Conservation (phyloP, 2,113 vertebrate genomes). For the Turnix velox region DNA sequence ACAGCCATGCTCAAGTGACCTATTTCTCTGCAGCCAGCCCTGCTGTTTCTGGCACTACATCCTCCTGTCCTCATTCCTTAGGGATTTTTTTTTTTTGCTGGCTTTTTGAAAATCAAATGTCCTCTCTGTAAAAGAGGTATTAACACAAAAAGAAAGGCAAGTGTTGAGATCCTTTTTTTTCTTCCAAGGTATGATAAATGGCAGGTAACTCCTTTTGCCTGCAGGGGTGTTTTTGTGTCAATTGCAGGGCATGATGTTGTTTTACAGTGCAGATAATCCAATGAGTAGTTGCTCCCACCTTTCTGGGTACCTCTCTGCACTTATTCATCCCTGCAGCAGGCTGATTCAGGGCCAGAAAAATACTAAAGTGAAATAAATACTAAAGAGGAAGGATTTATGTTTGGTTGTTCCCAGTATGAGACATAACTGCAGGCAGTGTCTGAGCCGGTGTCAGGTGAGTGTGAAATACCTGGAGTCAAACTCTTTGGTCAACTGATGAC, state of each 20-base stretch:
- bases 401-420: background rate
- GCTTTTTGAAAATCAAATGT: accelerated
- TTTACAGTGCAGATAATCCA: background rate
- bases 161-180: background rate
- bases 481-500: background rate
- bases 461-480: background rate
- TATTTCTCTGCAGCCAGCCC: background rate
- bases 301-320: background rate
- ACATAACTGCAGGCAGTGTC: background rate
- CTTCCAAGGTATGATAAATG: background rate
- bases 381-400: background rate
- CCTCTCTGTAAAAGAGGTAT: background rate
- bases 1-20: background rate
- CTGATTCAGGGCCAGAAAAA: background rate
- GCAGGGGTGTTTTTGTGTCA: background rate
- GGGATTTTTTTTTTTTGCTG: background rate
- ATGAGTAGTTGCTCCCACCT: background rate
- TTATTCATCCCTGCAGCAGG: background rate
- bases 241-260: background rate
- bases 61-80: background rate
- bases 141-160: background rate
- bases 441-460: background rate
- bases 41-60: background rate
- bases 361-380: background rate
- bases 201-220: background rate